phyloP scores from a whole-genome alignment of 2,797 vertebrate genomes.

The Morelia viridis region DNA sequence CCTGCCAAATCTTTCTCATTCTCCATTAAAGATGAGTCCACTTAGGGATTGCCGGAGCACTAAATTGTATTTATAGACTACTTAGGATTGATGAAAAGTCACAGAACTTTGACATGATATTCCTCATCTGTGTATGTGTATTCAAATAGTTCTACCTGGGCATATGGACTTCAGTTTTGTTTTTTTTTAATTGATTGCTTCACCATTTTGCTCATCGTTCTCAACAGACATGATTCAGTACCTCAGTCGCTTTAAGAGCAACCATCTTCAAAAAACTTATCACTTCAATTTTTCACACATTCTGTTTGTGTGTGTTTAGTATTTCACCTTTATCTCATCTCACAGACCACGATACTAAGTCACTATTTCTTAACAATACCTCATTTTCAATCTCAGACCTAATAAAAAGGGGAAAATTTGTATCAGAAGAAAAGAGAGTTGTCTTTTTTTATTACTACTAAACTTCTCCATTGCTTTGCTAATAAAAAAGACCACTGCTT shows the following conservation, averaged over 20 bases:
- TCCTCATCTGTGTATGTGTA: neutral
- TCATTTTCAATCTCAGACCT: slow-evolving; percentile 31
- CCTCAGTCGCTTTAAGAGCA: slow-evolving; percentile 46
- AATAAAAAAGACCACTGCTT: slow-evolving; percentile 19
- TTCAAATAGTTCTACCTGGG: slow-evolving; percentile 15
- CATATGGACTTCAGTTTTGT: neutral
- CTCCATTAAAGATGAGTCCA: accelerated
- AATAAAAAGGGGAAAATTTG: slow-evolving; percentile 39
- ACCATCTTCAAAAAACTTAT: slow-evolving; percentile 36
- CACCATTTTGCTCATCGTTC: slow-evolving; percentile 28
- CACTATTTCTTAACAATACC: slow-evolving; percentile 39
- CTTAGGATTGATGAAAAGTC: slow-evolving; percentile 18
- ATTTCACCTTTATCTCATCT: slow-evolving; percentile 55
- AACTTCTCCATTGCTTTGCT: slow-evolving; percentile 45
- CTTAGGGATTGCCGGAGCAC: accelerated
- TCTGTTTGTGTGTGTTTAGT: slow-evolving; percentile 12
- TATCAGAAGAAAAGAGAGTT: slow-evolving; percentile 23
- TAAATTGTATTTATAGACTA: neutral
- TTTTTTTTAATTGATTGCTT: slow-evolving; percentile 41
- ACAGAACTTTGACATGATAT: slow-evolving; percentile 19
- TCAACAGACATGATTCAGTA: slow-evolving; percentile 2
- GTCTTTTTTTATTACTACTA: slow-evolving; percentile 40
- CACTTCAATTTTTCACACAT: slow-evolving; percentile 38
- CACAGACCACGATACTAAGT: slow-evolving; percentile 30
- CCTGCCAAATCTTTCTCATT: neutral